These are phyloP conservation scores for Tipula helvola DNA, from an alignment of 2,888 invertebrate species.

Conservation along the genomic window DNA sequence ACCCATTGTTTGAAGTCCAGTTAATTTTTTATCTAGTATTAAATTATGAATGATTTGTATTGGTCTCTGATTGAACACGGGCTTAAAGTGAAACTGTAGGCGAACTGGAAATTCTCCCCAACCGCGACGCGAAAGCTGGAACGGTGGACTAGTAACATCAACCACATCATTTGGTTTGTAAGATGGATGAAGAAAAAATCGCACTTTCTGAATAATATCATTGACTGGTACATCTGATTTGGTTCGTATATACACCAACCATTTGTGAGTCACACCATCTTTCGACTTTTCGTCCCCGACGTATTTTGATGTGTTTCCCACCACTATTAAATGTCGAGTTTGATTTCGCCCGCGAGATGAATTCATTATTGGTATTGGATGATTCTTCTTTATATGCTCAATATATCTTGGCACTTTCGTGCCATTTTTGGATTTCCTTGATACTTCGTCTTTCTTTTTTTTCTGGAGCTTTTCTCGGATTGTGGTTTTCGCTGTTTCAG, in stretches of 20 bases:
- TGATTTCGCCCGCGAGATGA: constrained; percentile 41
- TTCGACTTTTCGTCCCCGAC: constrained; percentile 56
- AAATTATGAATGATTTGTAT: constrained; percentile 67
- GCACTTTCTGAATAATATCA: constrained; percentile 55
- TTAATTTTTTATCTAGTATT: constrained; percentile 67
- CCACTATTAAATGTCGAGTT: constrained; percentile 41
- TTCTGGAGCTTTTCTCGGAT: constrained; percentile 27
- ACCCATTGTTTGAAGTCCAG: constrained; percentile 71
- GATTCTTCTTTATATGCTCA: constrained; percentile 31
- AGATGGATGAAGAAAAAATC: constrained; percentile 71
- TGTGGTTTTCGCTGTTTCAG: constrained; percentile 35
- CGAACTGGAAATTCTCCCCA: constrained; percentile 88
- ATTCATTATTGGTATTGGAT: constrained; percentile 37
- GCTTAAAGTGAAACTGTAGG: constrained; percentile 64
- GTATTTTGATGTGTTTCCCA: constrained; percentile 71
- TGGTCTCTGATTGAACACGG: constrained; percentile 59
- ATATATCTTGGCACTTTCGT: constrained; percentile 29
- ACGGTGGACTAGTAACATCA: constrained; percentile 64
- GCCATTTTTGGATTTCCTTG: neutral
- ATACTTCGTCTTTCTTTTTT: constrained; percentile 22
- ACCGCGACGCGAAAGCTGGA: constrained; percentile 70
- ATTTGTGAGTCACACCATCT: constrained; percentile 65
- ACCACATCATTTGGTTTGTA: constrained; percentile 79
- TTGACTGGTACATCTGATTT: constrained; percentile 47
- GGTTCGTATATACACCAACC: constrained; percentile 78